Base-by-base conservation (phyloP, 2,888 invertebrate species). In the Drosophila meridiana region DNA sequence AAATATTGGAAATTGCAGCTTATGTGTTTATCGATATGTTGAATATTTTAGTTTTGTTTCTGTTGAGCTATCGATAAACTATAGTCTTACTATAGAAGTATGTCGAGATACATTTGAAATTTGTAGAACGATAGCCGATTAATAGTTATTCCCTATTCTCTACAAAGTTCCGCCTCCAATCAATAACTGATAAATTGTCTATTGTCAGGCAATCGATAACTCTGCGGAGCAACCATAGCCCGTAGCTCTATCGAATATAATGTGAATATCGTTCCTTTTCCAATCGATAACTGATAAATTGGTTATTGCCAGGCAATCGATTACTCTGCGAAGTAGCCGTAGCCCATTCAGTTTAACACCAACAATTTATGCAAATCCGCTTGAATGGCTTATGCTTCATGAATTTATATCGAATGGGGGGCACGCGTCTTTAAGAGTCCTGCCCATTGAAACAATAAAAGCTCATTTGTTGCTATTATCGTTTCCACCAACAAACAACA, bases 401-500 rank as follows among this genome's bases (percentile, higher is more conserved):
- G 90, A 90, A 90, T 90, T 87, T 90, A 90, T 87, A 89, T 87
- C 84, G 89, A 80, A 87, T 74, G 57, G 63, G 79, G 75, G 69
- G 67, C 67, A 14, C 57, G 73, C 71, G 70, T 74, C 81, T 83
- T 88, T 86, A 76, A 86, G 83, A 72, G 87, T 40, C 32, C 66
- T 60, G 70, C 62, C 68, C 80, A 67, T 66, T 73, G 78, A 80
- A 87, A 89, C 90, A 87, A 87, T 87, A 90, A 89, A 89, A 82
- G 86, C 90, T 87, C 87, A 90, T 90, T 87, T 87, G 90, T 90
- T 90, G 87, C 87, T 76, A 87, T 87, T 90, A 87, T 87, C 87
- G 87, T 87, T 87, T 90, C 42, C 74, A 87, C 90, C 87, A 87
- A 87, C 87, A 87, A 90, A 89, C 76, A 87, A 87, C 87, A 87